Percentiles rank a stretch among this genome's conserved stretches.
These are phyloP conservation scores for Cyrtorhinus lividipennis DNA, from an alignment of 1,140 invertebrate species.

Conservation along the genomic window DNA sequence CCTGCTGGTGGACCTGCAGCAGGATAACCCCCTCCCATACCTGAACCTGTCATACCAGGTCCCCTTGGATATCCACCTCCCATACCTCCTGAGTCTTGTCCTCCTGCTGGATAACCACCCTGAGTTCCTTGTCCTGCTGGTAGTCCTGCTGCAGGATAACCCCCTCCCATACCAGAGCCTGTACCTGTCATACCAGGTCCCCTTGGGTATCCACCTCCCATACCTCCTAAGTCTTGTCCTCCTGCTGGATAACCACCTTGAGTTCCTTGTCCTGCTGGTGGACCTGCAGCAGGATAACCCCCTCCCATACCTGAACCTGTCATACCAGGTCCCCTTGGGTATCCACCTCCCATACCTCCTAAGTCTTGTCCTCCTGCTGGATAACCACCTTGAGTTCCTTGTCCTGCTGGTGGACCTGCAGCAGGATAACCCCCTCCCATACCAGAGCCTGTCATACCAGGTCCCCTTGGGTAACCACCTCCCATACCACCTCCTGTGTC, in stretches of 20 bases:
- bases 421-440: too few species aligned
- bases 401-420: slow-evolving; percentile 8
- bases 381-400: slow-evolving; percentile 17
- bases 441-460: too few species aligned
- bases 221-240: slow-evolving; percentile 20
- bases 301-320: too few species aligned
- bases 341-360: too few species aligned
- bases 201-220: slow-evolving; percentile 17
- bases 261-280: slow-evolving; percentile 4
- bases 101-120: slow-evolving; percentile 17
- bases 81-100: slow-evolving; percentile 6
- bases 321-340: slow-evolving; percentile 18
- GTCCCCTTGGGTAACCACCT: slow-evolving; percentile 15
- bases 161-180: too few species aligned
- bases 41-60: background rate
- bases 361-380: too few species aligned
- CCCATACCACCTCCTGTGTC: slow-evolving; percentile 20
- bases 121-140: slow-evolving; percentile 5
- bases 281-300: too few species aligned
- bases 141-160: too few species aligned
- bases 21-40: slow-evolving; percentile 5
- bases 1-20: slow-evolving; percentile 18
- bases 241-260: slow-evolving; percentile 10
- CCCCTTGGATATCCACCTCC: slow-evolving; percentile 10
- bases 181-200: slow-evolving; percentile 1